Evolutionary conservation across 2,797 vertebrate genomes (phyloP), one percentile per base, ranked within the genome.

Genomic region (Sebastes matsubarae): DNA sequence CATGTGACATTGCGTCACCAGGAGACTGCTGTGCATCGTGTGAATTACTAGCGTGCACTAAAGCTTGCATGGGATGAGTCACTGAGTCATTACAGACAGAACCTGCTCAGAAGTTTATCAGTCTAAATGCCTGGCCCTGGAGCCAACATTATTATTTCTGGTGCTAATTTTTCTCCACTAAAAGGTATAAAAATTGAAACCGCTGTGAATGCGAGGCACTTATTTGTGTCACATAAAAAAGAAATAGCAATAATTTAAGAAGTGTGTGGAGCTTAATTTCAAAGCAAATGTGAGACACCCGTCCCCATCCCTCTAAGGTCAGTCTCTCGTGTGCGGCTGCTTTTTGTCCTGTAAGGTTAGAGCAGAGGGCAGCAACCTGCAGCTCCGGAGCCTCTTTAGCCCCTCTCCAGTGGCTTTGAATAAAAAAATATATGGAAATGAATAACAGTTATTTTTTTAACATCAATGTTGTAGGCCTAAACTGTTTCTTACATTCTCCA

Each of bases 311-410:
- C 36, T 50, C 67, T 63, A 6, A 79, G 42, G 75, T 77, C 72
- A 24, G 80, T 77, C 85, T 93, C 80, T 86, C 88, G 81, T 32
- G 11, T 65, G 81, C 1, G 4, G 69, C 64, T 0, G 18, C 58
- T 38, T 34, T 66, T 59, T 60, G 12, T 55, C 73, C 64, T 46
- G 20, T 65, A 50, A 32, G 54, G 10, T 16, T 46, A 46, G 42
- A 46, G 14, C 38, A 42, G 38, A 42, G 38, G 38, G 16, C 38
- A 42, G 38, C 38, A 42, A 42, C 38, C 38, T 42, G 38, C 5
- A 2, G 38, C 38, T 42, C 38, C 2, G 6, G 38, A 42, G 38
- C 38, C 38, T 42, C 38, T 42, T 42, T 42, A 42, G 38, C 38
- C 38, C 14, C 13, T 42, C 38, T 42, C 14, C 38, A 42, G 14